Evolutionary conservation across 2,888 invertebrate species (phyloP).

Genomic region (Acronicta alni): DNA sequence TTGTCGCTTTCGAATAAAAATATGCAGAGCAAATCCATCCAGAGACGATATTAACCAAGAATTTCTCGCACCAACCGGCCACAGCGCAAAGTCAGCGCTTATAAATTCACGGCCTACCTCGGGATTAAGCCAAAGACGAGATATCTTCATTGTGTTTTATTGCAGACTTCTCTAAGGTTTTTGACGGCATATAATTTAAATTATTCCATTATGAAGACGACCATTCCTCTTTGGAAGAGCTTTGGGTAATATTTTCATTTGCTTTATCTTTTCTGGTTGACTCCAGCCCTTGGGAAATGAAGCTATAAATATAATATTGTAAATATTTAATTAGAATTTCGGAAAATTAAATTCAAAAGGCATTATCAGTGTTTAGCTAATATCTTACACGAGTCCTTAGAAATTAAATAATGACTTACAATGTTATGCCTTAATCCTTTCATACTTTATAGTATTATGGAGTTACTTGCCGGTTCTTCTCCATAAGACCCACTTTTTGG

Average conservation of each 20-base stretch:
- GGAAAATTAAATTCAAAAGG: too few species aligned
- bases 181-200: constrained; percentile 78
- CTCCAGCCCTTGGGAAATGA: constrained; percentile 1
- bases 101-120: constrained; percentile 73
- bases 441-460: too few species aligned
- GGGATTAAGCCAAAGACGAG: constrained; percentile 74
- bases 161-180: constrained; percentile 69
- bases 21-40: constrained; percentile 34
- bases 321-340: too few species aligned
- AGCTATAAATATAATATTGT: too few species aligned
- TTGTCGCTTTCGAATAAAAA: constrained; percentile 15
- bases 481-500: too few species aligned
- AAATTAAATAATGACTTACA: too few species aligned
- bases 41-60: constrained; percentile 44
- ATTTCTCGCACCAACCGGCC: constrained; percentile 68
- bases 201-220: constrained; percentile 76
- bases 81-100: constrained; percentile 74
- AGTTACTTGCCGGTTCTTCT: too few species aligned
- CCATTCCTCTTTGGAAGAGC: constrained; percentile 57
- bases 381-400: too few species aligned
- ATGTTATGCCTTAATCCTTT: too few species aligned
- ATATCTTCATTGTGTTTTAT: constrained; percentile 77
- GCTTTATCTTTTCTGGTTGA: constrained; percentile 51
- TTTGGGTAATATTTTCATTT: constrained; percentile 48
- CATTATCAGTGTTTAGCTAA: too few species aligned